Conservation (phyloP, 2,888 invertebrate species). For the Eilema caniola region DNA sequence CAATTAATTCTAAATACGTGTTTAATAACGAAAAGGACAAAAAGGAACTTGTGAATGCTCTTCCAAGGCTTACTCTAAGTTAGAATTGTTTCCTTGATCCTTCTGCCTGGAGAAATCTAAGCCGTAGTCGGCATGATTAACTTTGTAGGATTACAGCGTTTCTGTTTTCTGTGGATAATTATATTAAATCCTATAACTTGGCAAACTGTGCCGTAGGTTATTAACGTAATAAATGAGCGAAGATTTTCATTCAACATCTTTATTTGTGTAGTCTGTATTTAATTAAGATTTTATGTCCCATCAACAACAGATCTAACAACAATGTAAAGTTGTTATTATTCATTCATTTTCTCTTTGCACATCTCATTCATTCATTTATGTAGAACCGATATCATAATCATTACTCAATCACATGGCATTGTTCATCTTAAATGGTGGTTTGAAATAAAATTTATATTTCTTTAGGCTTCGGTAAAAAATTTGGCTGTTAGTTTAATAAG, state of each 20-base stretch:
- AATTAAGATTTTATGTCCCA: neutral
- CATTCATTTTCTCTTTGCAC: neutral
- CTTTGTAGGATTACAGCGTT: slow-evolving; percentile 47
- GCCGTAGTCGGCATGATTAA: slow-evolving; percentile 49
- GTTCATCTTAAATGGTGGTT: neutral
- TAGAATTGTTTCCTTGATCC: slow-evolving; percentile 48
- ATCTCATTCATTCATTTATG: too few relatives aligned
- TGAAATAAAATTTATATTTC: neutral
- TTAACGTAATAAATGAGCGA: slow-evolving; percentile 7
- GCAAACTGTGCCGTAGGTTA: slow-evolving; percentile 18
- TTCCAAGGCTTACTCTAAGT: slow-evolving; percentile 32
- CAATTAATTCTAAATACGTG: slow-evolving; percentile 23
- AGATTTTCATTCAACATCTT: neutral
- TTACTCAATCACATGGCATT: neutral
- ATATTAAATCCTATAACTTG: slow-evolving; percentile 25
- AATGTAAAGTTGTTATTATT: neutral
- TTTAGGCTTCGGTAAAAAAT: neutral
- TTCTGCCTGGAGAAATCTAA: slow-evolving; percentile 38
- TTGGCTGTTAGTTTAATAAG: neutral
- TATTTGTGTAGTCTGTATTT: neutral
- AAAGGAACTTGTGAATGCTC: slow-evolving; percentile 25
- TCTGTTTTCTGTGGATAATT: slow-evolving; percentile 45
- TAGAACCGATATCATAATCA: neutral
- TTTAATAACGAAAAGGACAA: slow-evolving; percentile 29
- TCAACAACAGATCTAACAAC: neutral